Evolutionary conservation across 1,140 invertebrate species (phyloP).

Genomic region (Cydia splendana): DNA sequence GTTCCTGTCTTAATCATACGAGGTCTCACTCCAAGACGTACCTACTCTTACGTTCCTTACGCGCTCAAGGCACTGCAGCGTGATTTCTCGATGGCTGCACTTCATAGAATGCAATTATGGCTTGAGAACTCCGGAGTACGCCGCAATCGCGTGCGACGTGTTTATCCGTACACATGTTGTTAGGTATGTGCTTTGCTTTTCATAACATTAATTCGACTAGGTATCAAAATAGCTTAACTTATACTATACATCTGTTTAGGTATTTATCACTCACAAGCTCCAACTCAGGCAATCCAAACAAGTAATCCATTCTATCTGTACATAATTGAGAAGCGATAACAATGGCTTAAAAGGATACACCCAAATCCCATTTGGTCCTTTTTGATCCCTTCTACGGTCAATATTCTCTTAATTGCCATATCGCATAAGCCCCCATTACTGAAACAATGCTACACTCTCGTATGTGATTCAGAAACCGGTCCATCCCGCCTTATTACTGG

Average conservation of each 20-base stretch:
- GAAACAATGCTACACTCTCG: background rate
- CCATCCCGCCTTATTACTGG: background rate
- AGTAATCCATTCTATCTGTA: no score
- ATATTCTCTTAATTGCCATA: constrained; percentile 17
- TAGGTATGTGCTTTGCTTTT: background rate
- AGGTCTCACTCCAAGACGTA: background rate
- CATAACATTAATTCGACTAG: background rate
- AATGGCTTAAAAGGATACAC: background rate
- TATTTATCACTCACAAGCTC: no score
- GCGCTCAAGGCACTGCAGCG: background rate
- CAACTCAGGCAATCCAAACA: no score
- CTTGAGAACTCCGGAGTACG: background rate
- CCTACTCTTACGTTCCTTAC: background rate
- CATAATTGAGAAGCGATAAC: background rate
- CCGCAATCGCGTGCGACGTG: background rate
- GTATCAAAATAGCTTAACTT: background rate
- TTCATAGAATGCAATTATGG: constrained; percentile 6
- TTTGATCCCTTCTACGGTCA: background rate
- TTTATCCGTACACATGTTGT: background rate
- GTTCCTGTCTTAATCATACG: constrained; percentile 3
- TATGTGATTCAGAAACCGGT: background rate
- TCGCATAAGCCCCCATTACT: background rate
- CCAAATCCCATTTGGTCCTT: background rate
- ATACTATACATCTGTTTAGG: no score
- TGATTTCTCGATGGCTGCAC: constrained; percentile 17